These are phyloP conservation scores for Sebastolobus altivelis DNA, from an alignment of 2,797 vertebrate species.

Conservation along the genomic window DNA sequence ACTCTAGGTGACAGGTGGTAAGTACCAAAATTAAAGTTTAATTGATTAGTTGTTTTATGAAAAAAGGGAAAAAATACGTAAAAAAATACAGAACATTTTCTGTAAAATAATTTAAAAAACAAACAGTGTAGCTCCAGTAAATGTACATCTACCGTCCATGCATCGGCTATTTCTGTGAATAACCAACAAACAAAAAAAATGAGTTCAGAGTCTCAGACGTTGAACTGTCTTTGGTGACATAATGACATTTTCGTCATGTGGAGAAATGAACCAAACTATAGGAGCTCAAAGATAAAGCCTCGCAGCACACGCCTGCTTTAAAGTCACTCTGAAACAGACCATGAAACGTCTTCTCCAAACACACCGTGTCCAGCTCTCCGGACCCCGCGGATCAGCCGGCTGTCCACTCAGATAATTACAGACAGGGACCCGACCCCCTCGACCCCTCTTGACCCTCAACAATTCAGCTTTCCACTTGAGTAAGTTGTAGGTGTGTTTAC, in stretches of 20 bases:
- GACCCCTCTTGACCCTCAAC: conserved; percentile 50
- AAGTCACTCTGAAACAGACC: conserved; percentile 6
- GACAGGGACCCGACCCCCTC: conserved; percentile 33
- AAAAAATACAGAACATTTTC: no score
- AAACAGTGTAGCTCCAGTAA: not conserved
- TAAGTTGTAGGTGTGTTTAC: conserved; percentile 86
- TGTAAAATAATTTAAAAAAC: no score
- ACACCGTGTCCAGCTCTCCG: conserved; percentile 16
- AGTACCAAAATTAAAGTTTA: no score
- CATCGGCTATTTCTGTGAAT: not conserved
- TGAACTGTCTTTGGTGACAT: not conserved
- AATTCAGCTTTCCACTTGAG: conserved; percentile 83
- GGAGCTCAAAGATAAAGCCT: not conserved
- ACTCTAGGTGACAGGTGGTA: not conserved
- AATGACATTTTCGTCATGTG: not conserved
- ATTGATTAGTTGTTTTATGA: no score
- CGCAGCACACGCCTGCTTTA: not conserved
- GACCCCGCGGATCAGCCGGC: conserved; percentile 19
- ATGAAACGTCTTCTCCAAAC: conserved; percentile 16
- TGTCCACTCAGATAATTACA: conserved; percentile 62
- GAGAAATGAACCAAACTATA: not conserved
- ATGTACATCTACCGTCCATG: not conserved
- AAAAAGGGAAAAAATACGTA: no score
- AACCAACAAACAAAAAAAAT: not conserved
- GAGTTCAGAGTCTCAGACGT: not conserved